These are phyloP conservation scores for Clinocottus analis DNA, from an alignment of 2,113 vertebrate genomes.

Conservation along the genomic window DNA sequence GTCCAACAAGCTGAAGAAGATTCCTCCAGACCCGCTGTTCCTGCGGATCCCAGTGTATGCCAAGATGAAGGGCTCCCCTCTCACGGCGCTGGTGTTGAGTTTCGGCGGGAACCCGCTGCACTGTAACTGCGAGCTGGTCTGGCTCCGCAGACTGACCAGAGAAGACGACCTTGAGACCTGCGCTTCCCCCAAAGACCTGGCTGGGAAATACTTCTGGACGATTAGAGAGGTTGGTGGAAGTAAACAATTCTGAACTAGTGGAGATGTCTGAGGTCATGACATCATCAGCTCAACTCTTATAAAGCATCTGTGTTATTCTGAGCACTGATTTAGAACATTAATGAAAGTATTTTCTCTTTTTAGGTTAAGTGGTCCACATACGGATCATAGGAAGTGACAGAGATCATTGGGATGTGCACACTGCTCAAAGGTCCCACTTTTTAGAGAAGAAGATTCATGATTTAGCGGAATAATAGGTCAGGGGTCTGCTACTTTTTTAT, in stretches of 20 bases:
- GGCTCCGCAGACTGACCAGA: conserved; percentile 84
- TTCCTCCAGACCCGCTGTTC: conserved; percentile 87
- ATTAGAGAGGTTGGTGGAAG: conserved; percentile 76
- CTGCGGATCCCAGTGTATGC: conserved; percentile 86
- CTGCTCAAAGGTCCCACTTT: neutral
- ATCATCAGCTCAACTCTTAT: neutral
- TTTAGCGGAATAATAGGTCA: neutral
- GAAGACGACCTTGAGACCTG: conserved; percentile 88
- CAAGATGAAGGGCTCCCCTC: conserved; percentile 85
- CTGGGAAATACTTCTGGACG: conserved; percentile 89
- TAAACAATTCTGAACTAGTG: neutral
- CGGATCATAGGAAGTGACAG: neutral
- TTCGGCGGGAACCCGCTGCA: conserved; percentile 88
- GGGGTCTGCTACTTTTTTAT: too few species aligned
- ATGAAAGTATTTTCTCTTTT: neutral
- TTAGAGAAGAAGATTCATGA: neutral
- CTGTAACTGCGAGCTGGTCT: conserved; percentile 88
- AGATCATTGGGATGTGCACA: neutral
- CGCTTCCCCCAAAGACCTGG: conserved; percentile 82
- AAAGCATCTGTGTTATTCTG: neutral
- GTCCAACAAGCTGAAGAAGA: conserved; percentile 89
- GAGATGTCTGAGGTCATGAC: neutral
- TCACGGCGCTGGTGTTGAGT: conserved; percentile 83
- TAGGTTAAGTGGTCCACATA: neutral
- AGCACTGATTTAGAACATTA: neutral